phyloP scores from a whole-genome alignment of 2,888 invertebrate species.

The Sarcophaga subvicina region DNA sequence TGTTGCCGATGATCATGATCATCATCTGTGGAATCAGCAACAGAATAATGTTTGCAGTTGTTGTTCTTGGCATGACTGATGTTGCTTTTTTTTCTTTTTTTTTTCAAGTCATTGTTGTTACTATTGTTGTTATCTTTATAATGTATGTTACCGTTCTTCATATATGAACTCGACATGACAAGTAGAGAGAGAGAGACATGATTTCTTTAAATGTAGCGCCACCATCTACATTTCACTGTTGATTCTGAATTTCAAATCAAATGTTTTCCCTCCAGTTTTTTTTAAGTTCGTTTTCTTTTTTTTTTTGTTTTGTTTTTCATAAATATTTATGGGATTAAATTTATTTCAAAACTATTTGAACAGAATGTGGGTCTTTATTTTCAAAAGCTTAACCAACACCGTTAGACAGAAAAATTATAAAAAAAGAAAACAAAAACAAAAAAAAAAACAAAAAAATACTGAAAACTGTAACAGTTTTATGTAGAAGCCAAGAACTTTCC shows the following conservation, averaged over 20 bases:
- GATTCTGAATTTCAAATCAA: neutral
- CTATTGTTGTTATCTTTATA: neutral
- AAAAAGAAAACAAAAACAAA: too few relatives aligned
- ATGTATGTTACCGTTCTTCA: slow-evolving; percentile 14
- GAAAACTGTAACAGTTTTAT: slow-evolving; percentile 3
- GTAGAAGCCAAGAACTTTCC: too few relatives aligned
- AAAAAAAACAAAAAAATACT: neutral
- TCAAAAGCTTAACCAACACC: slow-evolving; percentile 1
- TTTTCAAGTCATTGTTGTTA: neutral
- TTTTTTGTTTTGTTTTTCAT: slow-evolving; percentile 36
- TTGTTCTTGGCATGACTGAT: neutral
- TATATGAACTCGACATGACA: slow-evolving; percentile 51
- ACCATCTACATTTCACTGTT: slow-evolving; percentile 41
- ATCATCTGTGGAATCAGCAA: slow-evolving; percentile 3
- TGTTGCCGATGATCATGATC: neutral
- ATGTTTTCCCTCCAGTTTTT: neutral
- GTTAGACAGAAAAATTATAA: slow-evolving; percentile 27
- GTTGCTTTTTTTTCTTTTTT: slow-evolving; percentile 16
- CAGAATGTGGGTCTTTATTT: neutral
- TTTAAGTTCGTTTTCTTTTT: slow-evolving; percentile 3
- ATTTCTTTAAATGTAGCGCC: slow-evolving; percentile 46
- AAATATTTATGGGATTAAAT: slow-evolving; percentile 55
- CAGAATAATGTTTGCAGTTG: slow-evolving; percentile 9
- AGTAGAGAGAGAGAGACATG: slow-evolving; percentile 13
- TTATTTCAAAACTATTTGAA: slow-evolving; percentile 22